These are phyloP conservation scores for Pteronotus mesoamericanus DNA, from an alignment of 2,797 vertebrate species.

Conservation along the genomic window DNA sequence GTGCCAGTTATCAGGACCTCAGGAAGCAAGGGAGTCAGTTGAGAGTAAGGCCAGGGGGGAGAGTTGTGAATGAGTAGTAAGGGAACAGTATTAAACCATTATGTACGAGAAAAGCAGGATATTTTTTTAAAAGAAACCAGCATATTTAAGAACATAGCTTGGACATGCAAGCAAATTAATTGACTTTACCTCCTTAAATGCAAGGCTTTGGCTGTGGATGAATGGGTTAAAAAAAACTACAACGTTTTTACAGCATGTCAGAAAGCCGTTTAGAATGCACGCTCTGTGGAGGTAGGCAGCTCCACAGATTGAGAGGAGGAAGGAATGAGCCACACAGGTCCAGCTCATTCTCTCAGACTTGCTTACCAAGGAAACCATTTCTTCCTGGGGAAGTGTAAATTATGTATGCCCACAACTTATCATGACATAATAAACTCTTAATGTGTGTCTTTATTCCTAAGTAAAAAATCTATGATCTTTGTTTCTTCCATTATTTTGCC, in stretches of 20 bases:
- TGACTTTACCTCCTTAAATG: background rate
- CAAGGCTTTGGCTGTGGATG: background rate
- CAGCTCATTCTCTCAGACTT: background rate
- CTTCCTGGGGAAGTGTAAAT: background rate
- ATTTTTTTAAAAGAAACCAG: too few relatives aligned
- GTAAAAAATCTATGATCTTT: background rate
- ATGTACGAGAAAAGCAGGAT: background rate
- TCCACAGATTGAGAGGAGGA: background rate
- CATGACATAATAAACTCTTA: background rate
- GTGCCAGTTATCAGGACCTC: background rate
- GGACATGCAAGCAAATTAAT: background rate
- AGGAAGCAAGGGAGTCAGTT: background rate
- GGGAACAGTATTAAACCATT: background rate
- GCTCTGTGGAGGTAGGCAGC: background rate
- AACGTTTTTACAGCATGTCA: background rate
- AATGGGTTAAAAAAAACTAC: background rate
- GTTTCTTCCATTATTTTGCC: background rate
- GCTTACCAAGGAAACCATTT: background rate
- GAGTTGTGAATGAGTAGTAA: background rate
- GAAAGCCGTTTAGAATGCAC: background rate
- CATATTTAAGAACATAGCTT: background rate
- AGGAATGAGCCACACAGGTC: background rate
- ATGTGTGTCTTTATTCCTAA: background rate
- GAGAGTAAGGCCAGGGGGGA: background rate
- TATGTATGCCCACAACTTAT: background rate